These are phyloP conservation scores for Malurus splendens DNA, from an alignment of 2,797 vertebrate species.

Conservation along the genomic window DNA sequence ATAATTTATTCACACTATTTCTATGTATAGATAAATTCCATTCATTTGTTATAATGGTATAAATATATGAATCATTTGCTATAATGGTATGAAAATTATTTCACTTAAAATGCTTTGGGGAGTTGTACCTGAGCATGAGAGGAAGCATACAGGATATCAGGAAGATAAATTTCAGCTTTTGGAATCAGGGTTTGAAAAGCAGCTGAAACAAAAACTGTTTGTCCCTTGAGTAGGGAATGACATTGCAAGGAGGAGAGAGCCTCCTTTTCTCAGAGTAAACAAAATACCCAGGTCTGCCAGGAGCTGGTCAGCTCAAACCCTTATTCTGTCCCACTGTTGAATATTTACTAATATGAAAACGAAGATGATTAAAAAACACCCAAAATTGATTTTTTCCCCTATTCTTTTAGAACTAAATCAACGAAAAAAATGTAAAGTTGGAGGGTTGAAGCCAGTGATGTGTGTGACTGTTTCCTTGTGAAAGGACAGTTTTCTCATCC, in stretches of 20 bases:
- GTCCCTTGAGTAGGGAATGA: neutral
- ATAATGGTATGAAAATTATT: neutral
- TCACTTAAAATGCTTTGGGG: neutral
- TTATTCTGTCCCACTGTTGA: neutral
- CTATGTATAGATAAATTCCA: neutral
- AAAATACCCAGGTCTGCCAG: accelerated
- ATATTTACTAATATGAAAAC: slow-evolving; percentile 15
- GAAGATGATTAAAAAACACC: neutral
- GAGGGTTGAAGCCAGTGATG: neutral
- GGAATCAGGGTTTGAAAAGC: neutral
- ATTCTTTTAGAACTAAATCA: neutral
- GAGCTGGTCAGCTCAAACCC: neutral
- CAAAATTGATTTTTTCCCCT: neutral
- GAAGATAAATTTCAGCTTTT: neutral
- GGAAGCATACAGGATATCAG: neutral
- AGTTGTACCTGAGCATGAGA: neutral
- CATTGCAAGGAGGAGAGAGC: neutral
- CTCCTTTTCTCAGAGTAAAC: neutral
- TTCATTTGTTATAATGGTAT: neutral
- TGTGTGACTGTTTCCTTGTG: neutral
- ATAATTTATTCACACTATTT: neutral
- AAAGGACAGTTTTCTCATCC: slow-evolving; percentile 4
- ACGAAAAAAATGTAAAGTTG: neutral
- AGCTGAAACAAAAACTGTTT: neutral
- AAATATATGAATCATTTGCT: neutral